phyloP scores from a whole-genome alignment of 2,113 vertebrate species.

The Rhabdornis inornatus region DNA sequence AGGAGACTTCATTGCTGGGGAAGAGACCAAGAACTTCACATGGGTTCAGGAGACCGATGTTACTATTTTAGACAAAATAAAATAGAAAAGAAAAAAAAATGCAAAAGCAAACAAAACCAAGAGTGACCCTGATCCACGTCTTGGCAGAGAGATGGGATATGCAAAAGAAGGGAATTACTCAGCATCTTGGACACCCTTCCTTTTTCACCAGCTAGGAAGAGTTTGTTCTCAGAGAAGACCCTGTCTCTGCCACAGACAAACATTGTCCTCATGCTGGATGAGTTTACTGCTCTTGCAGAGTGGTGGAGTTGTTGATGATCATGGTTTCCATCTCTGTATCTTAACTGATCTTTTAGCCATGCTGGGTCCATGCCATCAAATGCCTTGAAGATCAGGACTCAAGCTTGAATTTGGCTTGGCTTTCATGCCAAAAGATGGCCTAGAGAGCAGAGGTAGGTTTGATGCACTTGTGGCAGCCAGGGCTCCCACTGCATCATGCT shows the following conservation, averaged over 20 bases:
- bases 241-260: not conserved
- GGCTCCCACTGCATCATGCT: not conserved
- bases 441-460: not conserved
- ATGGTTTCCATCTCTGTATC: not conserved
- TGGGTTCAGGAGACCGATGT: not conserved
- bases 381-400: not conserved
- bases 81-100: not conserved
- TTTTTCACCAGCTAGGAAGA: not conserved
- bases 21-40: not conserved
- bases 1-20: not conserved
- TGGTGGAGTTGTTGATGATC: not conserved
- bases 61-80: not conserved
- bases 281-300: not conserved
- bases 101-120: not conserved
- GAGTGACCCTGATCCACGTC: not conserved
- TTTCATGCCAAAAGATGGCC: not conserved
- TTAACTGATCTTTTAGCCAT: not conserved
- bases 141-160: not conserved
- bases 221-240: not conserved
- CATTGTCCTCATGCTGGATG: not conserved
- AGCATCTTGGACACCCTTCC: not conserved
- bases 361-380: not conserved
- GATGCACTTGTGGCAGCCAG: not conserved
- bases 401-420: not conserved
- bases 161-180: conserved; percentile 3